Conservation (phyloP, 2,888 invertebrate species). For the Galeopsomyia nigrocyanea region DNA sequence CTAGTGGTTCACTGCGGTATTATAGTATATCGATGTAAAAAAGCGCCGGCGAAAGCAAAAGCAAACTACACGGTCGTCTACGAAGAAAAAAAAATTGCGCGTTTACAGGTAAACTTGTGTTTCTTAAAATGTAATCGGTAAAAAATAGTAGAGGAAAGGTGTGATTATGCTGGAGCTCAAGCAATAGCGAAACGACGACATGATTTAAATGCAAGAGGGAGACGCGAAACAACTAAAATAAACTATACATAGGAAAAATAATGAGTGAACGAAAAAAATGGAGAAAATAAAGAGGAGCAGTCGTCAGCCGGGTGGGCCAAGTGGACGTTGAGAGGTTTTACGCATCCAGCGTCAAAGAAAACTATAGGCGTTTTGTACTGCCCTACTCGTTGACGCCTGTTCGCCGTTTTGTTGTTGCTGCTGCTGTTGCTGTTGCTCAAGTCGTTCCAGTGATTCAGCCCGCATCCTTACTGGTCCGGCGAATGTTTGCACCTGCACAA, state of each 20-base stretch:
- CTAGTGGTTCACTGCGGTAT: slow-evolving; percentile 18
- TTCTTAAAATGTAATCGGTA: slow-evolving; percentile 23
- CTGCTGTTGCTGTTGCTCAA: slow-evolving; percentile 71
- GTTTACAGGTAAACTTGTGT: no score
- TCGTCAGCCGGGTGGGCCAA: slow-evolving; percentile 60
- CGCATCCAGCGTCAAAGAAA: slow-evolving; percentile 72
- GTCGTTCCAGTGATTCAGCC: slow-evolving; percentile 82
- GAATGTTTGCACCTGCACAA: slow-evolving; percentile 77
- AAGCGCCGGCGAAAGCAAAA: slow-evolving; percentile 34
- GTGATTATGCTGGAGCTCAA: slow-evolving; percentile 17
- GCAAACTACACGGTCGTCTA: slow-evolving; percentile 24
- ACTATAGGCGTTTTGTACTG: slow-evolving; percentile 77
- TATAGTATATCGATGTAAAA: slow-evolving; percentile 23
- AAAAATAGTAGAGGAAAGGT: not conserved
- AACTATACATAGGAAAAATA: slow-evolving; percentile 2
- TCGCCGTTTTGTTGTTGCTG: slow-evolving; percentile 55
- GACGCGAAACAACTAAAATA: not conserved
- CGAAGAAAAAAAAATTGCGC: slow-evolving; percentile 7
- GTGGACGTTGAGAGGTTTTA: slow-evolving; percentile 58
- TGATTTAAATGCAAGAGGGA: slow-evolving; percentile 10
- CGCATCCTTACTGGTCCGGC: slow-evolving; percentile 87
- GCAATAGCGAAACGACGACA: not conserved
- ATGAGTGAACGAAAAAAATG: not conserved
- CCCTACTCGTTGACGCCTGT: slow-evolving; percentile 68
- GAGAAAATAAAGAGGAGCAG: not conserved